Conservation (phyloP, 2,888 invertebrate species). For the Lumbricus terrestris region DNA sequence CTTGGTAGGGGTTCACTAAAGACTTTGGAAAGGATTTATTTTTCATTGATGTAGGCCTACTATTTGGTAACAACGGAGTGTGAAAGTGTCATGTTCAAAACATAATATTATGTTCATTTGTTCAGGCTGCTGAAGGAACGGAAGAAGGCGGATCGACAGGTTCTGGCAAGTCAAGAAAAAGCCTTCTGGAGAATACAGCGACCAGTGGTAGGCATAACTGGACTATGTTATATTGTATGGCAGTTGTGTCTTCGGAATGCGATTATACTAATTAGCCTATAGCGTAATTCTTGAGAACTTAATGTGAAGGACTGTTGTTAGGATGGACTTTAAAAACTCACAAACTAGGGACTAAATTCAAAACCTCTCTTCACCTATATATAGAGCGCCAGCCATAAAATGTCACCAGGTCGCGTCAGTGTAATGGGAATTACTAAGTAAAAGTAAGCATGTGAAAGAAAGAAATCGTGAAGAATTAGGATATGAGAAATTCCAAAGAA, state of each 20-base stretch:
- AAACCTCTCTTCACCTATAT: too few relatives aligned
- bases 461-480: too few relatives aligned
- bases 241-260: too few relatives aligned
- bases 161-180: conserved; percentile 89
- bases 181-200: conserved; percentile 96
- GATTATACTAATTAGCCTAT: background rate
- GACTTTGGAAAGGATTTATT: background rate
- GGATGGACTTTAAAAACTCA: too few relatives aligned
- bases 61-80: background rate
- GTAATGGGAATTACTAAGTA: too few relatives aligned
- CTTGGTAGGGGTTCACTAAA: background rate
- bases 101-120: too few relatives aligned
- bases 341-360: too few relatives aligned
- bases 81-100: background rate
- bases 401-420: too few relatives aligned
- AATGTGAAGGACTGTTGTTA: background rate
- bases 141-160: conserved; percentile 93
- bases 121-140: conserved; percentile 80
- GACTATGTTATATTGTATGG: too few relatives aligned
- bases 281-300: background rate
- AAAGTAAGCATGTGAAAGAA: too few relatives aligned
- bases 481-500: too few relatives aligned
- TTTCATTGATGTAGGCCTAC: background rate
- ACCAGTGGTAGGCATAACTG: conserved; percentile 66
- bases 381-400: too few relatives aligned